A percentile compares a stretch with the other conserved stretches of the same genome.
Evolutionary conservation across 2,888 invertebrate genomes (phyloP).

Genomic region (Ecliptopera silaceata): DNA sequence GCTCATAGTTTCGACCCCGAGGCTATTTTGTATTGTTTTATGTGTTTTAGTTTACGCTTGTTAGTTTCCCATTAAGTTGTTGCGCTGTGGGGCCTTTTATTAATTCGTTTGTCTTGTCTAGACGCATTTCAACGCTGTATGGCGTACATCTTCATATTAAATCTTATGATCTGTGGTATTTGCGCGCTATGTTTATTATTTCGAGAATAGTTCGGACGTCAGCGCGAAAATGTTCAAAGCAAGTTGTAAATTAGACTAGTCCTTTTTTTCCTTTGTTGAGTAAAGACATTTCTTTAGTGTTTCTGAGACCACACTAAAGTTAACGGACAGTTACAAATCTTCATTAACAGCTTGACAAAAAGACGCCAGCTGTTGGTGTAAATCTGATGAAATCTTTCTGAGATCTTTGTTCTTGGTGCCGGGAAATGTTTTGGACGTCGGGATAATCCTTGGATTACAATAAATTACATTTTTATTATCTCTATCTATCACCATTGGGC

Average conservation of each 20-base stretch:
- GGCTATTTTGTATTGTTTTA: conserved; percentile 59
- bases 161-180: conserved; percentile 45
- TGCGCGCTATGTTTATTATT: conserved; percentile 50
- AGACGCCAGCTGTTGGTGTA: conserved; percentile 63
- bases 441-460: conserved; percentile 24
- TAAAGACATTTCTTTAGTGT: conserved; percentile 62
- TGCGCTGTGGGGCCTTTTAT: conserved; percentile 58
- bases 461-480: conserved; percentile 21
- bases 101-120: conserved; percentile 59
- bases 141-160: conserved; percentile 54
- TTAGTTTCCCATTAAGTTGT: conserved; percentile 65
- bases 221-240: conserved; percentile 64
- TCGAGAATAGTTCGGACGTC: conserved; percentile 51
- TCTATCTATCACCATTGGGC: conserved; percentile 17
- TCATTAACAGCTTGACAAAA: conserved; percentile 75
- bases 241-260: conserved; percentile 59
- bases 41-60: conserved; percentile 69
- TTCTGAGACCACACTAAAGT: conserved; percentile 61
- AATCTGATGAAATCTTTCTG: conserved; percentile 57
- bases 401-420: conserved; percentile 39
- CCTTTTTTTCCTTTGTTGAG: conserved; percentile 54
- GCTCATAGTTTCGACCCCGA: conserved; percentile 42
- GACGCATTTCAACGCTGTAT: conserved; percentile 44
- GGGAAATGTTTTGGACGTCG: conserved; percentile 34
- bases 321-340: conserved; percentile 70